Evolutionary conservation across 1,140 invertebrate species (phyloP).

Genomic region (Stegodyphus mimosarum): DNA sequence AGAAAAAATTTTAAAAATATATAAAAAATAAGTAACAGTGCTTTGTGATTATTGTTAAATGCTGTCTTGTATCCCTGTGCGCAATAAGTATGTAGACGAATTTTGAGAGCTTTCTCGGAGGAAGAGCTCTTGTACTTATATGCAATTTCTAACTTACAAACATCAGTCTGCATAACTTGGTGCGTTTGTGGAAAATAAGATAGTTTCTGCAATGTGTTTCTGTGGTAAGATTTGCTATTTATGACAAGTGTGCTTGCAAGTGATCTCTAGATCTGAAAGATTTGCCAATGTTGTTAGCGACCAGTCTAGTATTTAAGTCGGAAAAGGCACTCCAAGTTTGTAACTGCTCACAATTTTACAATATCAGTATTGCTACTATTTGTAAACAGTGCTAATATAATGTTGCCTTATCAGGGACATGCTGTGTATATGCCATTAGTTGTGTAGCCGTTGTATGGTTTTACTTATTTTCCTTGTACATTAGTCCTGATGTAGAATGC

Average conservation of each 20-base stretch:
- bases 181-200: constrained; percentile 35
- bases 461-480: constrained; percentile 40
- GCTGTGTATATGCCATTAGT: constrained; percentile 56
- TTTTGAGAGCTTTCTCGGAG: constrained; percentile 12
- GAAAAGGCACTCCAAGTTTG: constrained; percentile 50
- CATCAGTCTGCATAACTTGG: constrained; percentile 52
- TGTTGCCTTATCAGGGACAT: constrained; percentile 60
- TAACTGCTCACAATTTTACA: constrained; percentile 61
- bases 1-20: constrained; percentile 33
- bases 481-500: constrained; percentile 53
- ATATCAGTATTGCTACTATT: constrained; percentile 61
- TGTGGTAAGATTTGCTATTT: constrained; percentile 9
- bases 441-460: constrained; percentile 53
- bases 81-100: constrained; percentile 56
- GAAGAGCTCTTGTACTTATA: constrained; percentile 38
- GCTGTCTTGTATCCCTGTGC: constrained; percentile 53
- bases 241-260: constrained; percentile 17
- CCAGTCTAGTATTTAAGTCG: constrained; percentile 33
- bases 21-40: constrained; percentile 24
- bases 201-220: constrained; percentile 25
- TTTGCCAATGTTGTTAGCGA: constrained; percentile 40
- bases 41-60: constrained; percentile 57
- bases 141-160: constrained; percentile 53
- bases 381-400: constrained; percentile 60
- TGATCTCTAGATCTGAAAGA: constrained; percentile 2